Base-by-base conservation (phyloP, 1,140 invertebrate species). In the Aradophagus sp. region DNA sequence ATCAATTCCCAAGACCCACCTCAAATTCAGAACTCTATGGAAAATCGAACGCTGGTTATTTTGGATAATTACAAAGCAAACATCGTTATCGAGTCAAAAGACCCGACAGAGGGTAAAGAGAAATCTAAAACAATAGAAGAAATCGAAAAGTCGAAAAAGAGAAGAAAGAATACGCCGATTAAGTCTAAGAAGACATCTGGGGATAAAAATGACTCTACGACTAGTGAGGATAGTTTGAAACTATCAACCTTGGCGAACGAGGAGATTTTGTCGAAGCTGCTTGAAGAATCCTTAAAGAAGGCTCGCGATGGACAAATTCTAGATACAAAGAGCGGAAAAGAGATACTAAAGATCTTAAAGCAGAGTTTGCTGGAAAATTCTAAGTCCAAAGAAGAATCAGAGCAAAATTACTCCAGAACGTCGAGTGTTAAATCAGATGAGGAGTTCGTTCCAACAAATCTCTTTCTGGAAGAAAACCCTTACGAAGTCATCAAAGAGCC, bases 401-500 rank as follows among this genome's bases (percentile, higher is more conserved):
- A 82, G 68, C 73, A 63, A 53, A 76, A 78, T 75, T 82, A 80
- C 35, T 79, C 78, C 31, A 77, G 75, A 77, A 72, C 85, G 67
- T 76, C 87, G 48, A 80, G 85, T 74, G 62, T 76, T 73, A 74
- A 86, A 47, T 87, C 86, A 0, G 77, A 83, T 1, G 68, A 70
- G 1, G 78, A 85, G 23, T 80, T 82, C 10, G 69, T 82, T 2
- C 72, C 79, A 3, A 76, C 76, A 0, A 81, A 80, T 74, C 61
- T 84, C 0, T 84, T 85, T 31, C 55, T 83, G 86, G 75, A 93
- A 88, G 85, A 87, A 52, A 87, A 94, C 85, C 90, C 92, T 48
- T 94, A 94, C 66, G 93, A 94, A 77, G 89, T 92, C 12, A 93
- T 94, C 16, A 87, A 91, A 35, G 93, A 95, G 84, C 93, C 93